Percentiles rank a stretch among this genome's conserved stretches.
Evolutionary conservation across 2,797 vertebrate species (phyloP).

Genomic region (Gymnoscopelus braueri): DNA sequence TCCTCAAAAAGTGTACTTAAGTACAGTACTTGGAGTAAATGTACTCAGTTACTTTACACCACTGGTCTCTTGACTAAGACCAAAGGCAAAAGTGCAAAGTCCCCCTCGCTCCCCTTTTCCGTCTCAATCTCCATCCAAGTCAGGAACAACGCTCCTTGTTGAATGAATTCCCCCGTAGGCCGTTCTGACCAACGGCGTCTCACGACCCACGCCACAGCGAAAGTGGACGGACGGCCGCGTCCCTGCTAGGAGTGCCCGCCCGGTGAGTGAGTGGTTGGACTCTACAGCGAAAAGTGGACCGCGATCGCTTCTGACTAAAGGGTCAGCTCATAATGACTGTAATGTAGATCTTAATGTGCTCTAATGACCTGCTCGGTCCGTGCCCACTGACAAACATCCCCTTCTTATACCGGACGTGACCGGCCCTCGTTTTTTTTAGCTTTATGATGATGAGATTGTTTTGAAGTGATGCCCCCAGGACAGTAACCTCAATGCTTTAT

Average conservation of each 20-base stretch:
- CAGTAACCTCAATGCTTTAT: conserved; percentile 22
- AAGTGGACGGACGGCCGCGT: conserved; percentile 24
- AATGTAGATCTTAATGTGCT: conserved; percentile 74
- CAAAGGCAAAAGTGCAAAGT: background rate
- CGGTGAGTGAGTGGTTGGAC: conserved; percentile 24
- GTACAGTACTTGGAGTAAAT: too few species aligned
- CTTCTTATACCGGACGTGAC: conserved; percentile 6
- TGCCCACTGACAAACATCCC: conserved; percentile 41
- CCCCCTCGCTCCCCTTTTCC: background rate
- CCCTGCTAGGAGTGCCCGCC: conserved; percentile 28
- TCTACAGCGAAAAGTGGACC: conserved; percentile 14
- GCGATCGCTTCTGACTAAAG: conserved; percentile 47
- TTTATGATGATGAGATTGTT: conserved; percentile 46
- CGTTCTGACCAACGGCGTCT: conserved; percentile 10
- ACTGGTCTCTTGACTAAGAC: background rate
- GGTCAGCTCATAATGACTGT: conserved; percentile 56
- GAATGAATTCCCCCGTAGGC: conserved; percentile 26
- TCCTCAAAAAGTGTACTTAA: too few species aligned
- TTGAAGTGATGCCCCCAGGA: conserved; percentile 37
- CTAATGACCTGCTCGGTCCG: conserved; percentile 65
- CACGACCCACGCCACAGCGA: conserved; percentile 24
- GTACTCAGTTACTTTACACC: too few species aligned
- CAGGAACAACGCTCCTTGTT: conserved; percentile 1
- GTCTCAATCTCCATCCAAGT: conserved; percentile 12
- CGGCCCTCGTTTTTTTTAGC: conserved; percentile 29